These are phyloP conservation scores for Trichechus manatus DNA, from an alignment of 2,113 vertebrate genomes.

Conservation along the genomic window DNA sequence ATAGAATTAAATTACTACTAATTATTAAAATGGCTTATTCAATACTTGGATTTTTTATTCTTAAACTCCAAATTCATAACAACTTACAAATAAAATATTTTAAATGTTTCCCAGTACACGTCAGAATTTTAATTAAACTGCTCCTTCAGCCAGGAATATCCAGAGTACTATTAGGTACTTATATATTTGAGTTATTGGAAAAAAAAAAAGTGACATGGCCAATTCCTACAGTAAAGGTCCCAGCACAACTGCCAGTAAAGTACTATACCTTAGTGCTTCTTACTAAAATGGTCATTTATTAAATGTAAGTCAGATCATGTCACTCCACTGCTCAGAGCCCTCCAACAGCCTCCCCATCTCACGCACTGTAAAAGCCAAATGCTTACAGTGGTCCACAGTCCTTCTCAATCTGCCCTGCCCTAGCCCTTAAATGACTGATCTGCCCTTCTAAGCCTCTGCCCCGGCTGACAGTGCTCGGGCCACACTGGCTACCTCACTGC, in stretches of 20 bases:
- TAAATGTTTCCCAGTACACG: background rate
- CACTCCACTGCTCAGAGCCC: background rate
- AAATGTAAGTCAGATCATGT: background rate
- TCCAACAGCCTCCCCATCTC: background rate
- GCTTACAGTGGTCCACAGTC: background rate
- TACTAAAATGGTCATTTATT: background rate
- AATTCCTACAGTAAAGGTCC: slow-evolving; percentile 18
- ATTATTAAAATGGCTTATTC: background rate
- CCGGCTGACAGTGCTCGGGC: background rate
- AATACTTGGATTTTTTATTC: slow-evolving; percentile 20
- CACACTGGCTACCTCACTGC: background rate
- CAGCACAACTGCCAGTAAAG: background rate
- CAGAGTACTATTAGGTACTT: background rate
- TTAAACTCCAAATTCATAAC: slow-evolving; percentile 39
- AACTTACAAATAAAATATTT: slow-evolving; percentile 14
- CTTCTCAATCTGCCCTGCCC: background rate
- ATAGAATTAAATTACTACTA: slow-evolving; percentile 33
- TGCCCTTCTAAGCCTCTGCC: background rate
- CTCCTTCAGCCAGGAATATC: background rate
- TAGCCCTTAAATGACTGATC: background rate
- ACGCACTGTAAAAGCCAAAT: background rate
- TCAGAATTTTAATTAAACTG: slow-evolving; percentile 29
- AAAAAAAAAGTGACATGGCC: background rate
- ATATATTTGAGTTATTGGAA: slow-evolving; percentile 27
- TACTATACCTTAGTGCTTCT: background rate